Evolutionary conservation across 2,888 invertebrate species (phyloP), one percentile per base, ranked within the genome.

Genomic region (Lysandra bellargus): DNA sequence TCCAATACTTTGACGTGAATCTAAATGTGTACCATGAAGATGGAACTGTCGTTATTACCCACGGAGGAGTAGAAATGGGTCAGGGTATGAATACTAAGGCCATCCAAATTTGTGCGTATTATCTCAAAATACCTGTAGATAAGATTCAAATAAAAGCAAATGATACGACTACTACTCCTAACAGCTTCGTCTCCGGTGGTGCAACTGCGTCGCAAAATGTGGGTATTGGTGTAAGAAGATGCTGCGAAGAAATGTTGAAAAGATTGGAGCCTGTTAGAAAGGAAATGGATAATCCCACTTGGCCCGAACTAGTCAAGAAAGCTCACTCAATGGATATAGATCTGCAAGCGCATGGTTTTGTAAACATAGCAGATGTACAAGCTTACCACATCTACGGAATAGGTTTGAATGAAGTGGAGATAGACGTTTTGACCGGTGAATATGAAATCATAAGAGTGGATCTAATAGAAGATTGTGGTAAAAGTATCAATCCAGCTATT

Each of bases 61-160:
- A 96, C 81, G 96, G 95, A 75, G 96, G 96, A 1, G 89, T 96
- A 37, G 96, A 96, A 91, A 95, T 96, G 87, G 97, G 97, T 0
- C 97, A 97, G 92, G 97, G 97, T 0, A 93, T 97, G 78, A 91
- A 97, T 83, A 97, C 97, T 1, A 90, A 96, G 95, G 95, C 95
- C 0, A 95, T 95, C 5, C 96, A 97, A 91, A 95, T 96, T 3
- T 96, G 95, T 80, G 97, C 97, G 0, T 94, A 96, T 83, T 93
- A 95, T 9, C 88, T 97, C 1, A 96, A 96, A 1, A 95, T 97
- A 81, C 95, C 96, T 0, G 80, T 97, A 76, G 95, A 96, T 0
- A 93, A 95, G 88, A 92, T 98, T 30, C 93, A 92, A 57, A 95
- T 98, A 0, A 97, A 97, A 87, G 95, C 96, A 1, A 95, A 95